These are phyloP conservation scores for Ahaetulla prasina DNA, from an alignment of 2,113 vertebrate genomes.

Conservation along the genomic window DNA sequence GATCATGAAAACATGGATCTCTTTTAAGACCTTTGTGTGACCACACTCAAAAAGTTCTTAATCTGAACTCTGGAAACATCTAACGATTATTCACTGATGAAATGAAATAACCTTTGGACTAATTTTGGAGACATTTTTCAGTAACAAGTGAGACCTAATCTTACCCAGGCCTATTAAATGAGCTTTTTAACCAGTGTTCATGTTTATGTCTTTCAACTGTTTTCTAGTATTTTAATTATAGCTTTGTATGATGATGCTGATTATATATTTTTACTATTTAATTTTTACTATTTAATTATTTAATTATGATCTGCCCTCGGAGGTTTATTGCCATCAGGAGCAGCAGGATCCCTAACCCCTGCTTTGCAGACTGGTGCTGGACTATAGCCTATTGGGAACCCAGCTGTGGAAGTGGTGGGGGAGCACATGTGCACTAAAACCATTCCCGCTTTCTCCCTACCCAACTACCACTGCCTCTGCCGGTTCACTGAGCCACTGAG, in stretches of 20 bases:
- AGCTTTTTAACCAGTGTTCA: neutral
- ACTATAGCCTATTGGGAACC: neutral
- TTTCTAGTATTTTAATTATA: neutral
- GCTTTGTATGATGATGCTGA: neutral
- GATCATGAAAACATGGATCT: neutral
- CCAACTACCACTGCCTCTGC: accelerated
- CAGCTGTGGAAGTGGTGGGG: neutral
- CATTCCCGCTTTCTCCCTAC: neutral
- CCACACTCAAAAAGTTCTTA: neutral
- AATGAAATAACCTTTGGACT: neutral
- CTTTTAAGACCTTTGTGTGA: neutral
- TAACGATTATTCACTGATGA: neutral
- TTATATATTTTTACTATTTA: neutral
- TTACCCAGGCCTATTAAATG: neutral
- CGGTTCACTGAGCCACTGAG: neutral
- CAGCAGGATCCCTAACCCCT: neutral
- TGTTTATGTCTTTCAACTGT: neutral
- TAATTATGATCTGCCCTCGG: neutral
- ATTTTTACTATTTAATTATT: too few species aligned
- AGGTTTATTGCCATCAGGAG: neutral
- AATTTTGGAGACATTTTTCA: neutral
- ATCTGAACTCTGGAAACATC: neutral
- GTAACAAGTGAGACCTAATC: neutral
- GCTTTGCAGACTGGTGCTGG: neutral
- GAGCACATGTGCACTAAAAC: neutral